Conservation (phyloP, 1,140 invertebrate genomes). For the Drosophila arizonae region DNA sequence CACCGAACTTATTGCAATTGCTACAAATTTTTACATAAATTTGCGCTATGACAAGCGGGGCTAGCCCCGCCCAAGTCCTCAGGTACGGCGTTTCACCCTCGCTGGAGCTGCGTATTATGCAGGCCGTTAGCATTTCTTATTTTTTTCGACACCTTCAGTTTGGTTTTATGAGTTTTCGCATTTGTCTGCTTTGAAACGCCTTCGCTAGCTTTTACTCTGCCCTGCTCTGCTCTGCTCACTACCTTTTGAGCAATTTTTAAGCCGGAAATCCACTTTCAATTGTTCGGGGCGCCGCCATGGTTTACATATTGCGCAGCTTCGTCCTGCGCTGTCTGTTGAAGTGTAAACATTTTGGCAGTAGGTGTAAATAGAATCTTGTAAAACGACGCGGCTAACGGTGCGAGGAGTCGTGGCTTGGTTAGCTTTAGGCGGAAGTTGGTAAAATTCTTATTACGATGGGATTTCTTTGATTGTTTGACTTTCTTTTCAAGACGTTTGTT, state of each 20-base stretch:
- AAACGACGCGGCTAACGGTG: conserved; percentile 44
- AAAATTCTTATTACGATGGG: conserved; percentile 46
- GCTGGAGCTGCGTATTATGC: conserved; percentile 53
- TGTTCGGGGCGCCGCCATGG: conserved; percentile 69
- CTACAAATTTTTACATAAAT: conserved; percentile 80
- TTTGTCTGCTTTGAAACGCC: conserved; percentile 35
- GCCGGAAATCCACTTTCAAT: conserved; percentile 80
- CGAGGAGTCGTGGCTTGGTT: conserved; percentile 15
- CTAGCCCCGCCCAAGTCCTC: not conserved
- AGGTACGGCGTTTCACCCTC: conserved; percentile 2
- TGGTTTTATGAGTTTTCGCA: conserved; percentile 67
- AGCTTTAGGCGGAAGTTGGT: conserved; percentile 54
- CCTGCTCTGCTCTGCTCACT: not conserved
- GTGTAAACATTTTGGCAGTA: conserved; percentile 79
- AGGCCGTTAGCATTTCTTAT: conserved; percentile 58
- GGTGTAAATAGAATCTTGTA: conserved; percentile 81
- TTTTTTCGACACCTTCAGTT: conserved; percentile 26
- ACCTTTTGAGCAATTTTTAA: conserved; percentile 64
- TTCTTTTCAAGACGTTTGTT: conserved; percentile 19
- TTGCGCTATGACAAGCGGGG: conserved; percentile 58
- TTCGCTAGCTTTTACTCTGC: conserved; percentile 13
- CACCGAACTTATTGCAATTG: conserved; percentile 73
- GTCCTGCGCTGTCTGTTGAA: conserved; percentile 59
- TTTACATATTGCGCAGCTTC: conserved; percentile 73
- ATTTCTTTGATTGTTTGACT: conserved; percentile 62